Evolutionary conservation across 2,888 invertebrate species (phyloP).

Genomic region (Acleris emargana): DNA sequence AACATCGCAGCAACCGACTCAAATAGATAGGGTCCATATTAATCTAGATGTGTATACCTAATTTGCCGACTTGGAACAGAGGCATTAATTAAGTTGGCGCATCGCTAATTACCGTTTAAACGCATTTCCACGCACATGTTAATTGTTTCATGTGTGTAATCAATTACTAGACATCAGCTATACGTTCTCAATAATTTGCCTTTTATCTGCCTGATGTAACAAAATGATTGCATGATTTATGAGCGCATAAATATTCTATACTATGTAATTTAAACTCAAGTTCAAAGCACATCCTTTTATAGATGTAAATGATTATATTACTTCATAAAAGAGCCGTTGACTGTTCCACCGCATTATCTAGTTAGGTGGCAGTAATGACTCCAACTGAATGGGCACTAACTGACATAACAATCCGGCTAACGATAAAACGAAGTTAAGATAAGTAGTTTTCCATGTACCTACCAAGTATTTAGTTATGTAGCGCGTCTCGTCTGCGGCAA

Average conservation of each 20-base stretch:
- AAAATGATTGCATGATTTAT: not conserved
- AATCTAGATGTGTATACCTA: too few relatives aligned
- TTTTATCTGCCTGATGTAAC: not conserved
- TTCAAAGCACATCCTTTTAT: conserved; percentile 19
- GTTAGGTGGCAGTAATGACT: conserved; percentile 55
- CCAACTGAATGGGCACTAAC: conserved; percentile 59
- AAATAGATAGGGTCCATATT: too few relatives aligned
- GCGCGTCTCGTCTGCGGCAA: conserved; percentile 58
- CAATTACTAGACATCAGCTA: conserved; percentile 9
- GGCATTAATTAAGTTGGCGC: conserved; percentile 21
- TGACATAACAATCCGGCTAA: conserved; percentile 71
- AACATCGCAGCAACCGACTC: too few relatives aligned
- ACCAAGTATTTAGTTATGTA: conserved; percentile 44
- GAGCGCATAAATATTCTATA: not conserved
- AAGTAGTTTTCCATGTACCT: conserved; percentile 81
- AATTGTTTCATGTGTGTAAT: conserved; percentile 12
- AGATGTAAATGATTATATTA: conserved; percentile 19
- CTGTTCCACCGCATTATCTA: conserved; percentile 48
- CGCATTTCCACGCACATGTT: conserved; percentile 12
- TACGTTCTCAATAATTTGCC: conserved; percentile 1
- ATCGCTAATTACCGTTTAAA: conserved; percentile 24
- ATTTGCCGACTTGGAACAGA: not conserved
- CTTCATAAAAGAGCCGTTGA: conserved; percentile 38
- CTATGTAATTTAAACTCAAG: conserved; percentile 3
- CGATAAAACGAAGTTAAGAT: conserved; percentile 76